phyloP scores from a whole-genome alignment of 1,140 invertebrate species.

The Scaptomyza pallida region DNA sequence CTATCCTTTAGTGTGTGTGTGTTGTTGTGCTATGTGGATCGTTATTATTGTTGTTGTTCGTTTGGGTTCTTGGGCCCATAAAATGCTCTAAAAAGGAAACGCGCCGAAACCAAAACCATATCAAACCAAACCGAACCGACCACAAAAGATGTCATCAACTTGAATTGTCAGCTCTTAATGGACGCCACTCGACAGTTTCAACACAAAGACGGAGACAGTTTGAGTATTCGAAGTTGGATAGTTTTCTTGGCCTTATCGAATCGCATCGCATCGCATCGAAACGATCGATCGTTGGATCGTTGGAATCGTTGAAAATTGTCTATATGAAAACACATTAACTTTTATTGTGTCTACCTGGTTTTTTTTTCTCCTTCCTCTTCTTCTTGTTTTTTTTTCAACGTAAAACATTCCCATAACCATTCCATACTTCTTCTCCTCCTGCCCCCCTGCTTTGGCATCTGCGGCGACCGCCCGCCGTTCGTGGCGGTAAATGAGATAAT shows the following conservation, averaged over 20 bases:
- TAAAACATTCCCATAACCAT: neutral
- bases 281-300: constrained; percentile 22
- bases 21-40: neutral
- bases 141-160: constrained; percentile 78
- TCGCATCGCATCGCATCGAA: constrained; percentile 12
- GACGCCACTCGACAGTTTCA: constrained; percentile 7
- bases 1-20: constrained; percentile 50
- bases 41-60: neutral
- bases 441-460: neutral
- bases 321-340: constrained; percentile 56
- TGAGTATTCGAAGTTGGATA: constrained; percentile 3
- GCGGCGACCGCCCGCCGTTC: constrained; percentile 68
- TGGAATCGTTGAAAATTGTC: no score
- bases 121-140: constrained; percentile 14
- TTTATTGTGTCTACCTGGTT: constrained; percentile 76
- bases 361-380: neutral
- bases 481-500: constrained; percentile 83
- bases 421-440: neutral
- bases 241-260: constrained; percentile 3
- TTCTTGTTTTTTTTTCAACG: no score
- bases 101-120: neutral
- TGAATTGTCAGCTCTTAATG: constrained; percentile 72
- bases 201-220: neutral
- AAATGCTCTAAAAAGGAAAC: constrained; percentile 46
- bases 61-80: constrained; percentile 20